phyloP scores from a whole-genome alignment of 1,140 invertebrate genomes.

The Hylaeus anthracinus region DNA sequence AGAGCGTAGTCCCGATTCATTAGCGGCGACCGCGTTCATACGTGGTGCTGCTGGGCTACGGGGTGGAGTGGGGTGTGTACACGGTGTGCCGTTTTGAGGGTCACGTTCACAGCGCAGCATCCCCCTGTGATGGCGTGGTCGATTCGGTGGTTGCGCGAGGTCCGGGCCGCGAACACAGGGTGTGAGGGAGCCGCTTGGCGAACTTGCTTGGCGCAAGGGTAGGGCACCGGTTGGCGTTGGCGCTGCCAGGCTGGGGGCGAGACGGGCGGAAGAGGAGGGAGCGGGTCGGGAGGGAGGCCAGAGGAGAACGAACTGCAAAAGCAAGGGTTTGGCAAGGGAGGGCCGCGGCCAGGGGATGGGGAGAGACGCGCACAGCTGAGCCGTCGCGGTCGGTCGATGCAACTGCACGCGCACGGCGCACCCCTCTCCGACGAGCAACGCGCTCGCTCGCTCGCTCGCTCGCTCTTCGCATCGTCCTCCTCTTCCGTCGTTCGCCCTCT shows the following conservation, averaged over 20 bases:
- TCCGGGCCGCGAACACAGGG: slow-evolving; percentile 66
- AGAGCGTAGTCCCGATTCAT: slow-evolving; percentile 47
- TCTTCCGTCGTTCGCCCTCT: neutral
- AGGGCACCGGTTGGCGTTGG: slow-evolving; percentile 1
- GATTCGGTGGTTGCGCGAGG: slow-evolving; percentile 77
- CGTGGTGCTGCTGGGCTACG: neutral
- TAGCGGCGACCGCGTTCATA: slow-evolving; percentile 38
- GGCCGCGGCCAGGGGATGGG: slow-evolving; percentile 30
- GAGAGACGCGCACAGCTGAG: slow-evolving; percentile 75
- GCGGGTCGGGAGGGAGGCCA: slow-evolving; percentile 23
- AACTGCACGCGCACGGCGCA: slow-evolving; percentile 66
- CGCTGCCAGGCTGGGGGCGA: neutral
- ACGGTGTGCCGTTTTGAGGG: slow-evolving; percentile 75
- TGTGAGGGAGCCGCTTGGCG: slow-evolving; percentile 32
- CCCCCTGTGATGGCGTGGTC: slow-evolving; percentile 65
- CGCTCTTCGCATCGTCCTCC: neutral
- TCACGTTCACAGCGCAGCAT: slow-evolving; percentile 79
- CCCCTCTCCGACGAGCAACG: slow-evolving; percentile 41
- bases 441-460: slow-evolving; percentile 1
- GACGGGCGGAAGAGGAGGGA: neutral
- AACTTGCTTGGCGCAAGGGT: slow-evolving; percentile 33
- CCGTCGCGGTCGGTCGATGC: slow-evolving; percentile 74
- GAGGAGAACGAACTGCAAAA: slow-evolving; percentile 47
- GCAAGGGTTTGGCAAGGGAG: slow-evolving; percentile 35
- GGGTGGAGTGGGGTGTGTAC: slow-evolving; percentile 48